Percentiles rank a stretch among this genome's conserved stretches.
Conservation (phyloP, 2,888 invertebrate species). For the Acanthosepion esculentum region DNA sequence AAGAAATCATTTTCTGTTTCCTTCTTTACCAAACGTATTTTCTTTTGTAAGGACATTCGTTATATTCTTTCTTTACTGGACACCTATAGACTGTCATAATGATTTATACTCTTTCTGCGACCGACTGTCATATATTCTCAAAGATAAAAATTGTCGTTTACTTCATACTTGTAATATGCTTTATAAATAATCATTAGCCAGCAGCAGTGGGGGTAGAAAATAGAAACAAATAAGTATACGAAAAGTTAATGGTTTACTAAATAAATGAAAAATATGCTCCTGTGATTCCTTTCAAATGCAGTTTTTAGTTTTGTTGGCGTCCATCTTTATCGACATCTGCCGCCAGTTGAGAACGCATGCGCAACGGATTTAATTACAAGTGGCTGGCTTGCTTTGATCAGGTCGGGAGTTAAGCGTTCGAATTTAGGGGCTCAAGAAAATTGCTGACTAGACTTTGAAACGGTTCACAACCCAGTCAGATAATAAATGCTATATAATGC, state of each 20-base stretch:
- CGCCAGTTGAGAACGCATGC: neutral
- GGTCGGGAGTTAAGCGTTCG: neutral
- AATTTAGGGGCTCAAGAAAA: neutral
- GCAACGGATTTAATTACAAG: neutral
- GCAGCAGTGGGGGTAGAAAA: neutral
- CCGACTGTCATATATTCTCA: neutral
- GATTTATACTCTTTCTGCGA: neutral
- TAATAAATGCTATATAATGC: neutral
- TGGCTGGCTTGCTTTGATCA: neutral
- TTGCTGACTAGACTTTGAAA: neutral
- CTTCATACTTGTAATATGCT: neutral
- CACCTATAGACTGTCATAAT: neutral
- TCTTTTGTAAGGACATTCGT: neutral
- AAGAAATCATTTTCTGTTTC: too few relatives aligned
- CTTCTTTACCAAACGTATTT: neutral
- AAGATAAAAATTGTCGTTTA: neutral
- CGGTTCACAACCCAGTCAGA: neutral
- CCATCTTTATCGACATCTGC: neutral
- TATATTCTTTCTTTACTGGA: neutral
- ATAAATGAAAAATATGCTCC: neutral
- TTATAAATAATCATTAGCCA: neutral
- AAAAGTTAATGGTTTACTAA: neutral
- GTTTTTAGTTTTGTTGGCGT: neutral
- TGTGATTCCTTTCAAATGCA: neutral
- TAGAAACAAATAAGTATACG: neutral